Conservation (phyloP, 2,113 vertebrate species). For the Epinephelus moara region DNA sequence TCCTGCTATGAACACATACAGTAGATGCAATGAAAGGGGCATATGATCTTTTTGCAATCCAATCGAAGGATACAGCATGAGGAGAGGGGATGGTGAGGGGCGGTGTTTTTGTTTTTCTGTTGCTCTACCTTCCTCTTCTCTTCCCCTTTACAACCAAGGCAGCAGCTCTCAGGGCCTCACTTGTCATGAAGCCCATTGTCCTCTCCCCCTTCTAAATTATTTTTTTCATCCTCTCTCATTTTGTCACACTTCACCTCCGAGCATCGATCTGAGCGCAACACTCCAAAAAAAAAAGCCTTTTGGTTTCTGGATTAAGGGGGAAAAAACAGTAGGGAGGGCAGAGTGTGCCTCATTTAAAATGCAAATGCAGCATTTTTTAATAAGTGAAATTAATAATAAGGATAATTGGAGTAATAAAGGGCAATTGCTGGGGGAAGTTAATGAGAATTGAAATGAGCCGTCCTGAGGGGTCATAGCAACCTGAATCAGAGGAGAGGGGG, state of each 20-base stretch:
- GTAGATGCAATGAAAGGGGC: conserved; percentile 36
- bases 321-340: conserved; percentile 11
- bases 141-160: conserved; percentile 9
- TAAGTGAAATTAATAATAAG: conserved; percentile 80
- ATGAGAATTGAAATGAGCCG: conserved; percentile 78
- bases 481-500: conserved; percentile 56
- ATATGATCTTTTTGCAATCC: conserved; percentile 48
- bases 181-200: conserved; percentile 26
- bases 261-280: conserved; percentile 39
- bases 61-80: conserved; percentile 38
- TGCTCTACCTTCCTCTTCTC: not conserved
- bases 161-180: conserved; percentile 2
- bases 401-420: conserved; percentile 81
- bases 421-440: conserved; percentile 71
- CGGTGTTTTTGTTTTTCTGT: conserved; percentile 16
- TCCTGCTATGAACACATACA: conserved; percentile 54
- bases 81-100: conserved; percentile 24
- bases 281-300: conserved; percentile 41
- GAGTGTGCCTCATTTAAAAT: conserved; percentile 73
- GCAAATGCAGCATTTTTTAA: conserved; percentile 79
- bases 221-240: conserved; percentile 54
- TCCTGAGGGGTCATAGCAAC: conserved; percentile 79
- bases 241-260: conserved; percentile 68
- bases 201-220: conserved; percentile 26
- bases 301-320: conserved; percentile 27